phyloP scores from a whole-genome alignment of 2,888 invertebrate genomes.

The Drosophila mettleri region DNA sequence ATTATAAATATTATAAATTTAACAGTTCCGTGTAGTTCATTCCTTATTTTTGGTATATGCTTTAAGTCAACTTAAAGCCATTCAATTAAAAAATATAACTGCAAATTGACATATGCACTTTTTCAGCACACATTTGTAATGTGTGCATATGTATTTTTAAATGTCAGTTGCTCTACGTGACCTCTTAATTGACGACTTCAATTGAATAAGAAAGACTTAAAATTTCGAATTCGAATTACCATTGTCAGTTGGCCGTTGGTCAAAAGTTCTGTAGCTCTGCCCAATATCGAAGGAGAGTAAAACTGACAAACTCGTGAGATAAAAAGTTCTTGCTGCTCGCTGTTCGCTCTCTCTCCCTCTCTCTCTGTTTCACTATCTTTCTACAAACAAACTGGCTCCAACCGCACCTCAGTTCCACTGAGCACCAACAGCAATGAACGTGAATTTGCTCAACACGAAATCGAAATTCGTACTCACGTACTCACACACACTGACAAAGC shows the following conservation, averaged over 20 bases:
- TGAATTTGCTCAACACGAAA: conserved; percentile 21
- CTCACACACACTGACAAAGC: not conserved
- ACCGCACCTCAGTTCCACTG: conserved; percentile 45
- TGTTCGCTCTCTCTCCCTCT: conserved; percentile 2
- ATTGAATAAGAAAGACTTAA: conserved; percentile 31
- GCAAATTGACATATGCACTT: conserved; percentile 1
- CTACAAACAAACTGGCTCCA: conserved; percentile 29
- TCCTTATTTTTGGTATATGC: conserved; percentile 3
- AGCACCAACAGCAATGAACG: conserved; percentile 15
- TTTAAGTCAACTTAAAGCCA: not conserved
- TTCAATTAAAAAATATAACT: conserved; percentile 15
- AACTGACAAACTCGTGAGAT: conserved; percentile 32
- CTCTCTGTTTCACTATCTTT: not conserved
- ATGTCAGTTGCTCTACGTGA: conserved; percentile 21
- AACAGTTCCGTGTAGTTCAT: not conserved
- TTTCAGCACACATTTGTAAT: not conserved
- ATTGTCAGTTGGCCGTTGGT: conserved; percentile 15
- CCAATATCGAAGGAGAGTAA: conserved; percentile 27
- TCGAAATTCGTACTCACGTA: conserved; percentile 4
- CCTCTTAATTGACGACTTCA: conserved; percentile 48
- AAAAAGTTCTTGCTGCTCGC: conserved; percentile 23
- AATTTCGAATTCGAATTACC: conserved; percentile 35
- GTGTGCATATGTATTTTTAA: not conserved
- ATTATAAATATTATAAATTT: too few relatives aligned
- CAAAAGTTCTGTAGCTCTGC: conserved; percentile 23